Conservation (phyloP, 2,797 vertebrate genomes). For the Chelmon rostratus region DNA sequence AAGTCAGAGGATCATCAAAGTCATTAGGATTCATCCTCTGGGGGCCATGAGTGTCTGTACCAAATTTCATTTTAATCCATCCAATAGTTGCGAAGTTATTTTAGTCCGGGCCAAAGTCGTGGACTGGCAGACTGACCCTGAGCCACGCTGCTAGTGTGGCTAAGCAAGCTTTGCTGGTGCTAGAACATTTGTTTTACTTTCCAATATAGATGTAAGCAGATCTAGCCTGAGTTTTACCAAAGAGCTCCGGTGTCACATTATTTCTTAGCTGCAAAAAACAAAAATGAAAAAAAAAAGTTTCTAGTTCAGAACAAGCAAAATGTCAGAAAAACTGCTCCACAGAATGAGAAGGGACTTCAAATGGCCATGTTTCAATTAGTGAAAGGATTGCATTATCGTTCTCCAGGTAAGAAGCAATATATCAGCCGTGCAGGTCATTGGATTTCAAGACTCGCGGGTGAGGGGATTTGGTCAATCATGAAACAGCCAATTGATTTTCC, state of each 20-base stretch:
- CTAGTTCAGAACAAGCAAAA: background rate
- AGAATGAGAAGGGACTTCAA: slow-evolving; percentile 23
- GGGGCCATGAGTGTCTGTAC: background rate
- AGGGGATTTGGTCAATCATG: slow-evolving; percentile 74
- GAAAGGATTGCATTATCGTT: slow-evolving; percentile 60
- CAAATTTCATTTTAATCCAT: background rate
- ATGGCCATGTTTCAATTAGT: slow-evolving; percentile 62
- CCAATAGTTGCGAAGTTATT: background rate
- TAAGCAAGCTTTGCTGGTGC: background rate
- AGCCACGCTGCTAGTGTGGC: background rate
- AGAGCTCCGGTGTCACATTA: background rate
- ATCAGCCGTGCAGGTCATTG: slow-evolving; percentile 68
- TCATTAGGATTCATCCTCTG: background rate
- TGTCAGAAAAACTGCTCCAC: background rate
- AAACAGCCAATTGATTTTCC: slow-evolving; percentile 75
- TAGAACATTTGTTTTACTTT: background rate
- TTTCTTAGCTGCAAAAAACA: background rate
- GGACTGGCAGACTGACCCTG: background rate
- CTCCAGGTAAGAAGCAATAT: slow-evolving; percentile 57
- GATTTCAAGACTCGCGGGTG: slow-evolving; percentile 67
- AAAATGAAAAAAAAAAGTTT: background rate
- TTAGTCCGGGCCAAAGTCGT: background rate
- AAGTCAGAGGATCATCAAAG: background rate
- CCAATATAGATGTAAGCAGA: background rate
- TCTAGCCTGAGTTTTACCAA: background rate